These are phyloP conservation scores for Trachymyrmex cornetzi DNA, from an alignment of 1,140 invertebrate species.

Conservation along the genomic window DNA sequence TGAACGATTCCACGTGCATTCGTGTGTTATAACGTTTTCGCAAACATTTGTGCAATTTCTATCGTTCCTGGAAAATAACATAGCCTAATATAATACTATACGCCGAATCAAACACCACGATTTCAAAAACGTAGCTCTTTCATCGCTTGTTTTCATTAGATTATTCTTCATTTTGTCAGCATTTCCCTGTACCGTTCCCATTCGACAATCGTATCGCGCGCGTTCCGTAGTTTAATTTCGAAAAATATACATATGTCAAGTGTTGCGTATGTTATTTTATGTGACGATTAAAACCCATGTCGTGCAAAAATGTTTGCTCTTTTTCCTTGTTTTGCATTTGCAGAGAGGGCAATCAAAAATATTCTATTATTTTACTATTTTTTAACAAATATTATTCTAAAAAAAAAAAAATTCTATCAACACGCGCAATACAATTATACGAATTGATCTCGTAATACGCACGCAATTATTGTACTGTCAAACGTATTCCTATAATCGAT, in stretches of 20 bases:
- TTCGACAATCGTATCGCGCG: neutral
- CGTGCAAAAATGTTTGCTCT: neutral
- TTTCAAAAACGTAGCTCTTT: neutral
- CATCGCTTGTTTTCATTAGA: conserved; percentile 24
- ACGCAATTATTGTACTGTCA: neutral
- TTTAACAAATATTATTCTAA: neutral
- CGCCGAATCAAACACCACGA: neutral
- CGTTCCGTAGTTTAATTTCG: conserved; percentile 1
- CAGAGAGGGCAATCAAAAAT: neutral
- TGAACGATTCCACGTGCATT: conserved; percentile 4
- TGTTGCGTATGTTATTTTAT: conserved; percentile 1
- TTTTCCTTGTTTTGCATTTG: neutral
- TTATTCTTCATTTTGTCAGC: conserved; percentile 11
- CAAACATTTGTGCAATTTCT: conserved; percentile 24
- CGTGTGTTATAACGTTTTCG: neutral
- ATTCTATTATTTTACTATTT: neutral
- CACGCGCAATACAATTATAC: neutral
- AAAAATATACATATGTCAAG: neutral
- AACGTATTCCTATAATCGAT: neutral
- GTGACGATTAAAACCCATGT: neutral
- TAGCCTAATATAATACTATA: neutral
- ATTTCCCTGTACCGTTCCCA: neutral
- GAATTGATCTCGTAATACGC: neutral
- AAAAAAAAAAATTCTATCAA: neutral
- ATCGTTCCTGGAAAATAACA: neutral